Evolutionary conservation across 53 echinoderm and acorn worm genomes (phyloP), one percentile per base, ranked within the genome.

Genomic region (Henricia sp.): DNA sequence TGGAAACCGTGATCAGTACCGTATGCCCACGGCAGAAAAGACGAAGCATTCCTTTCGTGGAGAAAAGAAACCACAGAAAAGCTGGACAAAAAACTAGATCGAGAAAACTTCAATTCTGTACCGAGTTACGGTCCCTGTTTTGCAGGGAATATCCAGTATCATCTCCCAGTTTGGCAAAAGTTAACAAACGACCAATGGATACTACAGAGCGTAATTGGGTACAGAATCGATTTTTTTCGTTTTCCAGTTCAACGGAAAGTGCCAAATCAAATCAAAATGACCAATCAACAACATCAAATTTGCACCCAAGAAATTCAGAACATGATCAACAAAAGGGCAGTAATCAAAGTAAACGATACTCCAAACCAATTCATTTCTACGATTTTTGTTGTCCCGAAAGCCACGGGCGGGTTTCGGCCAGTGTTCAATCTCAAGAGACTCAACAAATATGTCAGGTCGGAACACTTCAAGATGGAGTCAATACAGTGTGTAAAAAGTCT

Each of bases 151-250:
- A 25, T 67, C 4, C 10, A 57, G 39, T 83, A 20, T 51, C 51
- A 14, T 67, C 67, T 67, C 40, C 28, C 42, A 1, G 35, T 50
- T 25, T 83, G 83, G 83, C 36, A 66, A 83, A 65, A 10, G n/a
- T 39, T 84, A 46, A 84, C 71, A 52, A 51, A 43, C 55, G 84
- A 71, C 37, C 84, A 53, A 37, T 70, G 56, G 70, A 84, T 84
- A 40, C 57, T 70, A 1, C 71, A 70, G 56, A 71, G 38, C 2
- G 48, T 83, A 50, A 25, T 37, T 4, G 70, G 84, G 37, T 71
- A 84, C 71, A 55, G 39, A 67, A 84, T 84, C 53, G 84, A 71
- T 26, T 54, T 70, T n/a, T 29, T 35, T 2, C 25, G 20, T 25
- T 1, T 5, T 8, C 71, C 84, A 67, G 43, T 17, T 17, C 83